A percentile compares a stretch with the other conserved stretches of the same genome.
Conservation (phyloP, 2,797 vertebrate species). For the Acrossocheilus wenchowensis region DNA sequence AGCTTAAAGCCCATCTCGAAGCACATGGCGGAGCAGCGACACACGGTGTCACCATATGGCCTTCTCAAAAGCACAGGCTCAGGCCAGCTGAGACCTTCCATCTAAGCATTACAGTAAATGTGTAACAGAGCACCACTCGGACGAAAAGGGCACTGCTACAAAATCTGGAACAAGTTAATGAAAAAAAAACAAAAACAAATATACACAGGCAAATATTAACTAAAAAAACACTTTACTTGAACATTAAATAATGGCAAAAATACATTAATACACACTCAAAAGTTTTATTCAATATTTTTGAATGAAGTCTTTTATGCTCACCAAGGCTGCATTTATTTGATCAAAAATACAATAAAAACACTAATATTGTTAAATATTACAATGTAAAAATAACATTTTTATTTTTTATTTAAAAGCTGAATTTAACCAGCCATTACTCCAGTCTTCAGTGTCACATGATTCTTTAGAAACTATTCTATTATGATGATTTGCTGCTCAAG, state of each 20-base stretch:
- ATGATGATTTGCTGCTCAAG: not conserved
- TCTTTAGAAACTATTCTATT: not conserved
- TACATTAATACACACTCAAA: not conserved
- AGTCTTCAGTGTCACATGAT: not conserved
- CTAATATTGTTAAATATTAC: not conserved
- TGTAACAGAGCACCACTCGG: not conserved
- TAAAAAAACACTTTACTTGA: too few relatives aligned
- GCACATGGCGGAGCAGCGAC: slow-evolving; percentile 55
- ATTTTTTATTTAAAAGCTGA: not conserved
- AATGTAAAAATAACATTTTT: not conserved
- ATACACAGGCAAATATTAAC: not conserved
- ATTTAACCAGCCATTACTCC: not conserved
- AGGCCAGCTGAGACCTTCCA: slow-evolving; percentile 18
- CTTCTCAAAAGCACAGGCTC: slow-evolving; percentile 14
- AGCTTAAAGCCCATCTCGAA: slow-evolving; percentile 48
- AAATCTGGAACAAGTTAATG: not conserved
- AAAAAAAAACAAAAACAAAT: not conserved
- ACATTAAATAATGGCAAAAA: not conserved
- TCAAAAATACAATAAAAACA: not conserved
- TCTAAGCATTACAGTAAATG: slow-evolving; percentile 8
- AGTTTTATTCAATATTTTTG: not conserved
- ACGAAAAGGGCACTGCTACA: not conserved
- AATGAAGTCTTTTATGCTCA: not conserved
- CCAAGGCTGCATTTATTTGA: not conserved
- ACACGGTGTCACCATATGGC: slow-evolving; percentile 59